Conservation (phyloP, 1,140 invertebrate species). For the Drosophila insularis region DNA sequence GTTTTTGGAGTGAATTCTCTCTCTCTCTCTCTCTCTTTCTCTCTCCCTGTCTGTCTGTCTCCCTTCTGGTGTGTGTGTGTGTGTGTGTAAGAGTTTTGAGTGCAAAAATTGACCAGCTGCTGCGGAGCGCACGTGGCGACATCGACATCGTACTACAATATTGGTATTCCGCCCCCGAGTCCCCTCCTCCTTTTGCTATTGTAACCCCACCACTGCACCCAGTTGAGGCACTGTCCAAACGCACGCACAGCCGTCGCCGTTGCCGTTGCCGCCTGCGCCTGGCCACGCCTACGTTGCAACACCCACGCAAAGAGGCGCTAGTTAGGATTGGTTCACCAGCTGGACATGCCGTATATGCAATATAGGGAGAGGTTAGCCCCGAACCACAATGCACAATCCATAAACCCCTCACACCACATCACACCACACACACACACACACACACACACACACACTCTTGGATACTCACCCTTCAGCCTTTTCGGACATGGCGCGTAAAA, state of each 20-base stretch:
- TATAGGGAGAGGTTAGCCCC: not conserved
- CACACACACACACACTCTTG: not conserved
- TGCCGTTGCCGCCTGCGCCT: conserved; percentile 53
- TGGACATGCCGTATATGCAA: conserved; percentile 49
- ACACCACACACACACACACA: not conserved
- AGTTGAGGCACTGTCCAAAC: conserved; percentile 5
- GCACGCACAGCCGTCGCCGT: conserved; percentile 45
- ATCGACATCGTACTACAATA: conserved; percentile 56
- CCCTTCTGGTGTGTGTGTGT: not conserved
- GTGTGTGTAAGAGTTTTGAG: conserved; percentile 4
- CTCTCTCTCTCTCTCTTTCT: not conserved
- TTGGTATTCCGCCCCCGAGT: conserved; percentile 41
- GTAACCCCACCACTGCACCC: not conserved
- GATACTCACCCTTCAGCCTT: conserved; percentile 14
- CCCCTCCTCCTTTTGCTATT: not conserved
- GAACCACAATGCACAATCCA: not conserved
- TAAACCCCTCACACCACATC: not conserved
- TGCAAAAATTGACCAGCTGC: conserved; percentile 14
- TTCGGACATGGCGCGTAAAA: conserved; percentile 69
- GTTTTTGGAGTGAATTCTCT: not conserved
- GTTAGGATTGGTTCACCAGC: conserved; percentile 76
- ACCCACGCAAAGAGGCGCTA: conserved; percentile 72
- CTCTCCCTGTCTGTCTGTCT: not conserved
- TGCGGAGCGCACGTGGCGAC: conserved; percentile 62
- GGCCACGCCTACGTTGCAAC: conserved; percentile 75